These are phyloP conservation scores for Chesias legatella DNA, from an alignment of 2,888 invertebrate species.

Conservation along the genomic window DNA sequence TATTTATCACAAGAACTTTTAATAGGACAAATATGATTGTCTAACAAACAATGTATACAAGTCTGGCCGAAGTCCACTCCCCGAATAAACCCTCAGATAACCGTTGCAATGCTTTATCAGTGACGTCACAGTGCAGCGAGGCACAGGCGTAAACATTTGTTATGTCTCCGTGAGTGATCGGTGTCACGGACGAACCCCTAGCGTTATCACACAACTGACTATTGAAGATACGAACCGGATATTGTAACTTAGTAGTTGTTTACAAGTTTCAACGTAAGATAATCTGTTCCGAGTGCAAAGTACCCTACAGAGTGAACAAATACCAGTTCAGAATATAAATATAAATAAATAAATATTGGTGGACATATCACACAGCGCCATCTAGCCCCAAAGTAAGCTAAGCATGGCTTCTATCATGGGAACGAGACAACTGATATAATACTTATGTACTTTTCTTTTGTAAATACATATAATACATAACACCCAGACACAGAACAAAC, in stretches of 20 bases:
- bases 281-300: neutral
- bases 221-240: constrained; percentile 45
- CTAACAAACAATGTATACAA: constrained; percentile 21
- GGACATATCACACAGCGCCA: too few relatives aligned
- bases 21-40: constrained; percentile 22
- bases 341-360: neutral
- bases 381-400: too few relatives aligned
- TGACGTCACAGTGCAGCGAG: constrained; percentile 62
- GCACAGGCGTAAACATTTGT: constrained; percentile 58
- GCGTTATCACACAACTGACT: constrained; percentile 47
- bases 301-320: neutral
- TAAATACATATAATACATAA: too few relatives aligned
- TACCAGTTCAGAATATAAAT: neutral
- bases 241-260: constrained; percentile 34
- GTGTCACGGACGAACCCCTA: constrained; percentile 78
- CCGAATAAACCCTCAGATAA: constrained; percentile 21
- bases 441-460: too few relatives aligned
- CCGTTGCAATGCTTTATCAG: constrained; percentile 32
- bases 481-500: too few relatives aligned
- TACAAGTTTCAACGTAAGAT: constrained; percentile 14
- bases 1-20: constrained; percentile 4
- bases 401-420: too few relatives aligned
- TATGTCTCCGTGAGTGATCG: constrained; percentile 63
- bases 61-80: constrained; percentile 24
- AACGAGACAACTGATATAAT: too few relatives aligned